Conservation (phyloP, 2,888 invertebrate species). For the Hydroisotoma schaefferi region DNA sequence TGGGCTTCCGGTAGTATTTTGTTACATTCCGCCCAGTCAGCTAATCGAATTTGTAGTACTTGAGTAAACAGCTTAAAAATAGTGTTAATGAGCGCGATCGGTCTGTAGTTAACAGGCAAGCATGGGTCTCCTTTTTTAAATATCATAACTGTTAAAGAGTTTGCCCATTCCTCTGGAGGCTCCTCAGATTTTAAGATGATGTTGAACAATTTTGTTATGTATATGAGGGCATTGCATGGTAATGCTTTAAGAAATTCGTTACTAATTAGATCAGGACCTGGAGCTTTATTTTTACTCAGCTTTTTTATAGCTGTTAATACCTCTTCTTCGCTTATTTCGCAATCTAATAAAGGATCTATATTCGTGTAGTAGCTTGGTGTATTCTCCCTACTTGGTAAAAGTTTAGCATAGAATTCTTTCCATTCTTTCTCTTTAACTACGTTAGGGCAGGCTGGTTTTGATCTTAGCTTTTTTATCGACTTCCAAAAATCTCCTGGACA, state of each 20-base stretch:
- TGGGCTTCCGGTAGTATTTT: neutral
- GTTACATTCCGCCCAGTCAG: constrained; percentile 44
- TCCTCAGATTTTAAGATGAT: constrained; percentile 10
- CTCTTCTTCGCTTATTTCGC: constrained; percentile 15
- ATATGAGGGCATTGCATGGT: neutral
- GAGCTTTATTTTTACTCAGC: constrained; percentile 18
- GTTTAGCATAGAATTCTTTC: neutral
- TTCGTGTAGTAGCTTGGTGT: neutral
- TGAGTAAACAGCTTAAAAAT: constrained; percentile 30
- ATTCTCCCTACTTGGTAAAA: neutral
- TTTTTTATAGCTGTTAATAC: constrained; percentile 11
- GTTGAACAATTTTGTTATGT: constrained; percentile 19
- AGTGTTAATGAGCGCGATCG: constrained; percentile 20
- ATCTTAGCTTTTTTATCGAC: neutral
- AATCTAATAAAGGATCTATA: constrained; percentile 8
- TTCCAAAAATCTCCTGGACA: neutral
- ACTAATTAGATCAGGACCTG: constrained; percentile 24
- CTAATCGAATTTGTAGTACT: constrained; percentile 16
- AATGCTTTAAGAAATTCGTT: constrained; percentile 33
- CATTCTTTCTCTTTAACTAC: neutral
- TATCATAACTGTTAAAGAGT: constrained; percentile 19
- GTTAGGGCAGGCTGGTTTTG: neutral
- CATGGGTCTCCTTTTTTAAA: constrained; percentile 28
- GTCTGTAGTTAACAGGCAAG: constrained; percentile 29
- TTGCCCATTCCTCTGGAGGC: constrained; percentile 12